These are phyloP conservation scores for Cephalopachus bancanus DNA, from an alignment of 2,797 vertebrate species.

Conservation along the genomic window DNA sequence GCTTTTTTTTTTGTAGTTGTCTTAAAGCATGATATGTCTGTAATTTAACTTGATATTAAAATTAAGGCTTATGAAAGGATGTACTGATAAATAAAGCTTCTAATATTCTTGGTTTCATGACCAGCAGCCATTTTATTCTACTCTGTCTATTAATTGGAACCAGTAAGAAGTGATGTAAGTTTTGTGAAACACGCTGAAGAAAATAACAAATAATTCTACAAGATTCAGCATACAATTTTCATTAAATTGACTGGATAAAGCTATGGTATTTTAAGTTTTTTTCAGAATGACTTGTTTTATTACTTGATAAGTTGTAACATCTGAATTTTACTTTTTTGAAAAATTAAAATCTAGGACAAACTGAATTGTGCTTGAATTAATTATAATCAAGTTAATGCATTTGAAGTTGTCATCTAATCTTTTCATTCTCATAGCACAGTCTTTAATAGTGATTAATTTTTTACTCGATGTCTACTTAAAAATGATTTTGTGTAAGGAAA, in stretches of 20 bases:
- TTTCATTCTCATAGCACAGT: slow-evolving; percentile 49
- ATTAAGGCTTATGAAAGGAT: slow-evolving; percentile 26
- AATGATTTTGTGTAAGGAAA: slow-evolving; percentile 24
- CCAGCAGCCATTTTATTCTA: not conserved
- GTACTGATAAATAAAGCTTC: not conserved
- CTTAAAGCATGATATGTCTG: not conserved
- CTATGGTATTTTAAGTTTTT: not conserved
- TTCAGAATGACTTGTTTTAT: slow-evolving; percentile 35
- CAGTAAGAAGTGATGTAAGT: not conserved
- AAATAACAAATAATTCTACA: slow-evolving; percentile 48
- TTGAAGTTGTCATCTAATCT: slow-evolving; percentile 26
- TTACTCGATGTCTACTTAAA: slow-evolving; percentile 23
- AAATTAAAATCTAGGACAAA: slow-evolving; percentile 48
- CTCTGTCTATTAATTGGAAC: not conserved
- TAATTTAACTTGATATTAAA: slow-evolving; percentile 29
- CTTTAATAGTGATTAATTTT: not conserved
- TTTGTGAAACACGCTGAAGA: slow-evolving; percentile 51
- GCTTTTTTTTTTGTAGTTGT: not conserved
- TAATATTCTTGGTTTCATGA: slow-evolving; percentile 10
- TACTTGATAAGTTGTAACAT: not conserved
- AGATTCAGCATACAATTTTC: not conserved
- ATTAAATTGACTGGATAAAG: slow-evolving; percentile 26
- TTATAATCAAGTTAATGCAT: slow-evolving; percentile 40
- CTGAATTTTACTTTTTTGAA: slow-evolving; percentile 52
- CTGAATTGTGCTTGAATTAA: slow-evolving; percentile 12